Evolutionary conservation across 2,797 vertebrate genomes (phyloP), one percentile per base, ranked within the genome.

Genomic region (Columba guinea): DNA sequence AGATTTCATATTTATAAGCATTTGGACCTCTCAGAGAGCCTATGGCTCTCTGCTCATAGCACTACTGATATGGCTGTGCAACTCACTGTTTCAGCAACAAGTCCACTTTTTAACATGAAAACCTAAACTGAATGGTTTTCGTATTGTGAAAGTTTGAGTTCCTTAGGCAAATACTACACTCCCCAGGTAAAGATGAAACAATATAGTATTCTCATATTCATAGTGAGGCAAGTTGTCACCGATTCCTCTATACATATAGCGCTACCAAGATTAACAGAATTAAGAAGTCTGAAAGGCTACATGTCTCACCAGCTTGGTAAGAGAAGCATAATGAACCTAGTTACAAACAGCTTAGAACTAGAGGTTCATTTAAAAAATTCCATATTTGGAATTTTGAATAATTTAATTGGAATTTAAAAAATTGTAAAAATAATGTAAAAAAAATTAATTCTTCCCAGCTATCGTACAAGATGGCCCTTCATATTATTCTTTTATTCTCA

Each of bases 91-190:
- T 30, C 68, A 79, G 84, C 52, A 71, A 44, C 20, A 60, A 70
- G 51, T 44, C 17, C 21, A 37, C 30, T 69, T 59, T 70, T 60
- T 23, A 74, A 19, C n/a, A 75, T 5, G 23, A 65, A 80, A 65
- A 55, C 34, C 98, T 98, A 95, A 99, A 91, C 82, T 98, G 98
- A 51, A 98, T 93, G 94, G 95, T 98, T 91, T 96, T 98, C 56
- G 98, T 13, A 5, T 96, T 97, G 2, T 98, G 97, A 90, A 99
- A 98, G 96, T 98, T 98, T 63, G 98, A 98, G 67, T 94, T 98
- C 94, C 98, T 97, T 26, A 98, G 98, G 81, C 98, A 99, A 97
- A 99, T 98, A 95, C 99, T 98, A 3, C 94, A 97, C 89, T 99
- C 98, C 10, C 98, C 98, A 2, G 97, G 98, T 96, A 98, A 99